Evolutionary conservation across 1,140 invertebrate genomes (phyloP), one percentile per base, ranked within the genome.

Genomic region (Atopsyche davidsoni): DNA sequence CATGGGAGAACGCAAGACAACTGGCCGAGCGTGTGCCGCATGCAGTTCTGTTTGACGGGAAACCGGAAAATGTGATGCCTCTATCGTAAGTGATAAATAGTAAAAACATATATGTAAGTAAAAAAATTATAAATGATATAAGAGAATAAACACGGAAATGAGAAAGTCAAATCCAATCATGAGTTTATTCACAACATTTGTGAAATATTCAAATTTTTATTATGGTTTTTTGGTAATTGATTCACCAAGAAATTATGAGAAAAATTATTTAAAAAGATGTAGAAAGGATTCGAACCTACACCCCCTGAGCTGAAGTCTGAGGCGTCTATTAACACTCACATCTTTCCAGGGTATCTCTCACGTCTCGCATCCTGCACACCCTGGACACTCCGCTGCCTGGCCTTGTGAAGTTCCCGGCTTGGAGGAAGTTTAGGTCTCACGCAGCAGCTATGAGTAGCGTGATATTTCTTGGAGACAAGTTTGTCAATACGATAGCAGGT

Each of bases 361-460:
- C 55, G 0, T 57, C 68, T 4, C 60, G 63, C 2, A 25, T 67
- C 1, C 34, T 73, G 43, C 67, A 73, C 47, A 18, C 68, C 0
- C 14, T 70, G 31, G 66, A 73, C 41, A 60, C 50, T 4, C 61
- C 60, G 0, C 54, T 67, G 4, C 72, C 71, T 43, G 53, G 62
- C 28, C 43, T 73, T 9, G 2, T 60, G 32, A 0, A 57, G 46
- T n/a, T 58, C 59, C 1, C 62, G 0, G 14, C 35, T 2, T 73
- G 70, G 70, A 40, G 60, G 2, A 57, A 58, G 46, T 48, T 71
- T 1, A 73, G 70, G 40, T 57, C 64, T 36, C 57, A 57, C 3
- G 24, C 68, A 1, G 51, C 38, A 13, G 31, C 50, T 1, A 22
- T 58, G 0, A 59, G 48, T 2, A 66, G 65, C 19, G 63, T 67